Percentiles rank a stretch among this genome's conserved stretches.
phyloP scores from a whole-genome alignment of 2,888 invertebrate genomes.

The Agriopis aurantiaria region DNA sequence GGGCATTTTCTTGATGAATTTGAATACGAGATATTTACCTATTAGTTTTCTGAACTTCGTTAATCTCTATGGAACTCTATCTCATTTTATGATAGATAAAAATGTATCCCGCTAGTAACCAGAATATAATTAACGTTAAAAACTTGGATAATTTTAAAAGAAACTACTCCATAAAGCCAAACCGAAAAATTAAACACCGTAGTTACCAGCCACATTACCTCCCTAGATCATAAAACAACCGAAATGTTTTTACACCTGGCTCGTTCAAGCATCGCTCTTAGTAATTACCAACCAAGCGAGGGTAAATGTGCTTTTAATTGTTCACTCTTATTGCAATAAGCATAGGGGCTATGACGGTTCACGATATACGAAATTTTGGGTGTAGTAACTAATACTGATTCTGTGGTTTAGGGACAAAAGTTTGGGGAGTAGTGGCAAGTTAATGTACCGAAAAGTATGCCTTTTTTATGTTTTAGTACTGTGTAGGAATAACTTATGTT shows the following conservation, averaged over 20 bases:
- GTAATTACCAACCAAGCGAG: constrained; percentile 50
- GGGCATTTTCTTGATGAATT: too few species aligned
- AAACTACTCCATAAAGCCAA: constrained; percentile 7
- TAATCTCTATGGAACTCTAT: too few species aligned
- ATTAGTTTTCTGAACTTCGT: too few species aligned
- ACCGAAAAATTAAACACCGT: constrained; percentile 35
- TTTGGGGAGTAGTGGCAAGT: constrained; percentile 16
- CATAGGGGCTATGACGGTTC: constrained; percentile 36
- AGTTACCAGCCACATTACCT: constrained; percentile 38
- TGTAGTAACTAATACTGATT: neutral
- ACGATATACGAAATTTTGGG: constrained; percentile 7
- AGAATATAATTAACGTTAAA: too few species aligned
- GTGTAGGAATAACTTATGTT: neutral
- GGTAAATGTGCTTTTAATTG: constrained; percentile 54
- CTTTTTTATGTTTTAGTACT: constrained; percentile 6
- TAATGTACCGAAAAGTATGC: constrained; percentile 28
- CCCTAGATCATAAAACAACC: constrained; percentile 50
- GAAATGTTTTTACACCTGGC: constrained; percentile 56
- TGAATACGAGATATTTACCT: too few species aligned
- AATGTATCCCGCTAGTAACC: too few species aligned
- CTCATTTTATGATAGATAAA: too few species aligned
- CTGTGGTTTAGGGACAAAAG: constrained; percentile 9
- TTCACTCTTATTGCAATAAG: constrained; percentile 41
- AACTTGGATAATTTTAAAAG: too few species aligned
- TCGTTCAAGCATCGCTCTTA: constrained; percentile 51